Evolutionary conservation across 2,888 invertebrate species (phyloP), one percentile per base, ranked within the genome.

Genomic region (Cinara cedri): DNA sequence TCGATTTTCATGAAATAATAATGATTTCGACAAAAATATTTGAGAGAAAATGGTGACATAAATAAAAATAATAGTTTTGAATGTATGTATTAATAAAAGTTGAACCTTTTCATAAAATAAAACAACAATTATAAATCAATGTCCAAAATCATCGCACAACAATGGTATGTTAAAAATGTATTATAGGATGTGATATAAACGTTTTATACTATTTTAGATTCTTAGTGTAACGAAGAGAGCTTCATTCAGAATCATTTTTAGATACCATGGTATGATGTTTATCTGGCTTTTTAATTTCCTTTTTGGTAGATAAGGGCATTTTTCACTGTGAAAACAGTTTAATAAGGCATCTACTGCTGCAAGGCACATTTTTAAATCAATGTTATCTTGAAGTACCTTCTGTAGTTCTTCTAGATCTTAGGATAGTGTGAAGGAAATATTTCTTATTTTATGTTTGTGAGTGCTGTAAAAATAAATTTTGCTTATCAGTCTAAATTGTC

Each of bases 201-300:
- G 14, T 49, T n/a, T n/a, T n/a, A n/a, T n/a, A n/a, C n/a, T n/a
- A n/a, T n/a, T n/a, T n/a, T n/a, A n/a, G n/a, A n/a, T n/a, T n/a
- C n/a, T n/a, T n/a, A n/a, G n/a, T n/a, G n/a, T n/a, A n/a, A n/a
- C n/a, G n/a, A n/a, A n/a, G n/a, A n/a, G n/a, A 51, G 51, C n/a
- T n/a, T n/a, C 51, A 51, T 51, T 51, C 51, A 51, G 51, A 51
- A 51, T 51, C 51, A n/a, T 51, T 51, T 51, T n/a, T 51, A 51
- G n/a, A n/a, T n/a, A 51, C 51, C 13, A 13, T n/a, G 51, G 51
- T 51, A 8, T 51, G n/a, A 51, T 46, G 46, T 46, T 49, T 49
- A 49, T 49, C 13, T 49, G 46, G 46, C 46, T 14, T 49, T 49
- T 49, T 10, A 49, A 49, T 49, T 49, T 49, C 46, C 46, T 49